phyloP scores from a whole-genome alignment of 2,113 vertebrate genomes.

The Corydoras sp. region DNA sequence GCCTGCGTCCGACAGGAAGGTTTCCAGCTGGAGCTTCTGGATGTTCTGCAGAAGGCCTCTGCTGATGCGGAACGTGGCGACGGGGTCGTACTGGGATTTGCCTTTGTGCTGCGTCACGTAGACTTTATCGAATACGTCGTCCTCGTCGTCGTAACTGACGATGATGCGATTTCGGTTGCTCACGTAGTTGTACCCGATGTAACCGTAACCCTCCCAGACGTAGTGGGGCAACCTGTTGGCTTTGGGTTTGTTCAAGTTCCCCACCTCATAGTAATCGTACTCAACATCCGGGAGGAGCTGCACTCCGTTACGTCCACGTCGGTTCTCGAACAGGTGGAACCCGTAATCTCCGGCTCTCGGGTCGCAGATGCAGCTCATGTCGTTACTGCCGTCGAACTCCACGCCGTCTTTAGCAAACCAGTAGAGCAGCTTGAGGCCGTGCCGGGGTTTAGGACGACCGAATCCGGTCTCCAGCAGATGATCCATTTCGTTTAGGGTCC shows the following conservation, averaged over 20 bases:
- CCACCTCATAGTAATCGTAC: constrained; percentile 9
- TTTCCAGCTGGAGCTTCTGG: background rate
- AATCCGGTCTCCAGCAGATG: constrained; percentile 20
- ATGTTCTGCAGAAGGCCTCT: background rate
- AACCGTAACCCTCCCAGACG: background rate
- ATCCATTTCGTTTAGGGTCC: constrained; percentile 26
- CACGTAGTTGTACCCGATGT: accelerated
- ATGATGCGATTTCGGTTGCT: constrained; percentile 28
- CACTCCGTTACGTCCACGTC: background rate
- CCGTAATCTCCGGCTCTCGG: constrained; percentile 2
- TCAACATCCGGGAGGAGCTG: constrained; percentile 5
- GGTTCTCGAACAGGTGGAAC: constrained; percentile 31
- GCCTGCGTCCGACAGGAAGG: background rate
- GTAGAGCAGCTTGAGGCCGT: constrained; percentile 42
- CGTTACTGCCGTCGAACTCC: background rate
- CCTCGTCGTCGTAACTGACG: background rate
- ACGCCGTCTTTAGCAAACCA: constrained; percentile 43
- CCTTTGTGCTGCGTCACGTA: constrained; percentile 22
- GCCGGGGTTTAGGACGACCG: constrained; percentile 37
- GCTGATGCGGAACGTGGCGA: constrained; percentile 21
- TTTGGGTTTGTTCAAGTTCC: background rate
- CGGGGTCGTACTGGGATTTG: background rate
- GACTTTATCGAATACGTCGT: background rate
- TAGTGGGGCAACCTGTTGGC: accelerated
- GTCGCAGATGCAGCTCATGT: background rate